Conservation (phyloP, 2,797 vertebrate genomes). For the Orientallactaga sibirica region DNA sequence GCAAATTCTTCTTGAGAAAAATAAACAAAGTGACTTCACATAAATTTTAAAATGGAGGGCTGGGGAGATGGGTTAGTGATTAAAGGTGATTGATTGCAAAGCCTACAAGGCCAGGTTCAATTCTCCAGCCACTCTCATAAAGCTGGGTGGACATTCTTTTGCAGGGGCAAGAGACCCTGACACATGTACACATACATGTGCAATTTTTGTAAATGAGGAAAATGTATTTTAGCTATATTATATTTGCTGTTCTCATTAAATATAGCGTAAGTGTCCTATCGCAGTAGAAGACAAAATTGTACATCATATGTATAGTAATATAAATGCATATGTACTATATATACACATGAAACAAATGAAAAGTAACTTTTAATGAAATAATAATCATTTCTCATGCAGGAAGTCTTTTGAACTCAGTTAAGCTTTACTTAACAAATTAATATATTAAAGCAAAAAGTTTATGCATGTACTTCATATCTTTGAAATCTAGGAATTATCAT, state of each 20-base stretch:
- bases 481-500: slow-evolving; percentile 28
- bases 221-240: slow-evolving; percentile 9
- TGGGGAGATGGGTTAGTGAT: too few relatives aligned
- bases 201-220: neutral
- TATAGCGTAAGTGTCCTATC: neutral
- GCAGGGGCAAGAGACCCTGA: too few relatives aligned
- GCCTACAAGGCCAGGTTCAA: too few relatives aligned
- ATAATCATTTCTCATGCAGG: slow-evolving; percentile 27
- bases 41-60: slow-evolving; percentile 28
- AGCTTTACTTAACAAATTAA: neutral
- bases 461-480: slow-evolving; percentile 9
- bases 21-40: slow-evolving; percentile 39
- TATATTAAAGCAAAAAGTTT: slow-evolving; percentile 27
- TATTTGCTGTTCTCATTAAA: slow-evolving; percentile 35
- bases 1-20: neutral
- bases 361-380: neutral
- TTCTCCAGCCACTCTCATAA: too few relatives aligned
- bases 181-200: too few relatives aligned
- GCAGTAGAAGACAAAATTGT: neutral
- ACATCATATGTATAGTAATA: neutral
- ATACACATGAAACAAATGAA: neutral
- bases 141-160: too few relatives aligned
- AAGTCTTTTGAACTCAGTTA: slow-evolving; percentile 31
- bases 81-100: too few relatives aligned
- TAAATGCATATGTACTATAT: neutral